Evolutionary conservation across 2,797 vertebrate genomes (phyloP).

Genomic region (Taenioides sp.): DNA sequence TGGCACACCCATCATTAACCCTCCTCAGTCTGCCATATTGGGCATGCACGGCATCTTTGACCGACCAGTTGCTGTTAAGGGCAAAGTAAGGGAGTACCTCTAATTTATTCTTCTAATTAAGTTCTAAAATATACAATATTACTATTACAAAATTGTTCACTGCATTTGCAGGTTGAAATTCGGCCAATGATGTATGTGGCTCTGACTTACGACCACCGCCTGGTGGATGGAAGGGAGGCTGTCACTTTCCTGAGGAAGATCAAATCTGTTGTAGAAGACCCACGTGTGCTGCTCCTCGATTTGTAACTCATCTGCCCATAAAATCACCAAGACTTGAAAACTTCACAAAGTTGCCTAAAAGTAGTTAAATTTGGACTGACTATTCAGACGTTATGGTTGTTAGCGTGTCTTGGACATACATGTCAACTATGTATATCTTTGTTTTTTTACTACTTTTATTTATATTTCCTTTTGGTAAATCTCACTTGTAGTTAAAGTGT

Average conservation of each 20-base stretch:
- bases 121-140: neutral
- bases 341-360: conserved; percentile 7
- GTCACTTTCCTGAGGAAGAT: conserved; percentile 98
- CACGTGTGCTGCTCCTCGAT: conserved; percentile 93
- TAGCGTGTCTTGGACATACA: neutral
- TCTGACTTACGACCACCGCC: conserved; percentile 95
- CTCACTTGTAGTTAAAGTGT: neutral
- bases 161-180: conserved; percentile 85
- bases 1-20: conserved; percentile 98
- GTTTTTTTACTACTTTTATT: too few relatives aligned
- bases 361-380: neutral
- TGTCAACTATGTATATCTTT: neutral
- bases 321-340: conserved; percentile 2
- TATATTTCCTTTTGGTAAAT: neutral
- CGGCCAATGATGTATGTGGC: conserved; percentile 99
- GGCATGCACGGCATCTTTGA: conserved; percentile 99
- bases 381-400: neutral
- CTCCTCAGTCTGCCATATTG: conserved; percentile 96
- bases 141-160: neutral
- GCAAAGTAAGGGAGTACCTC: conserved; percentile 81
- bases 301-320: conserved; percentile 75
- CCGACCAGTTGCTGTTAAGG: conserved; percentile 89
- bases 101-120: too few relatives aligned
- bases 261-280: conserved; percentile 97
- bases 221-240: conserved; percentile 98